A percentile compares a stretch with the other conserved stretches of the same genome.
phyloP scores from a whole-genome alignment of 2,888 invertebrate species.

The Beris morrisii region DNA sequence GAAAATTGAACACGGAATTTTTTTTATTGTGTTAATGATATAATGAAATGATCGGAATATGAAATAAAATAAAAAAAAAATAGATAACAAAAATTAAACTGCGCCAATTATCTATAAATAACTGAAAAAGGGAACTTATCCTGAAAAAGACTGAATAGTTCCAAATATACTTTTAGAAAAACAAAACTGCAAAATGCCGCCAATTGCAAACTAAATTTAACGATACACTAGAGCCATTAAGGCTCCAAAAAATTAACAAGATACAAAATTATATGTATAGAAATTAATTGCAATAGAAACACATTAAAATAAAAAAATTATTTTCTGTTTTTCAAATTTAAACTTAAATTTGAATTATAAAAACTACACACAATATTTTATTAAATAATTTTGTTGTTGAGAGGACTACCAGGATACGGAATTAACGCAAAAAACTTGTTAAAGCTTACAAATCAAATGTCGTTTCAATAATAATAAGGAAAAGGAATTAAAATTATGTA shows the following conservation, averaged over 20 bases:
- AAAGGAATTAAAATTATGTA: conserved; percentile 22
- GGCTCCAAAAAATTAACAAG: conserved; percentile 10
- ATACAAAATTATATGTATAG: neutral
- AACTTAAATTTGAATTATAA: conserved; percentile 9
- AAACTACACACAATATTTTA: conserved; percentile 19
- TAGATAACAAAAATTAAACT: neutral
- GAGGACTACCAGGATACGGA: neutral
- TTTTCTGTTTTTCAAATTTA: neutral
- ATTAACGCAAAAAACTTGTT: conserved; percentile 19
- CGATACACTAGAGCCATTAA: conserved; percentile 30
- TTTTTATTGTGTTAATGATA: neutral
- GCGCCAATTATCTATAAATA: conserved; percentile 21
- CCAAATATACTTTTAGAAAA: conserved; percentile 12
- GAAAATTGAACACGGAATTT: too few relatives aligned
- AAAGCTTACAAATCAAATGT: conserved; percentile 24
- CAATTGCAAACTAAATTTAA: conserved; percentile 39
- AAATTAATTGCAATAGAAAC: neutral
- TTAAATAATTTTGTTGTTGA: neutral
- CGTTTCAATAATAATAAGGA: conserved; percentile 24
- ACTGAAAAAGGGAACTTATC: neutral
- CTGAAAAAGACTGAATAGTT: conserved; percentile 13
- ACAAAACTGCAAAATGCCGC: conserved; percentile 32
- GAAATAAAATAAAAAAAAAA: conserved; percentile 21
- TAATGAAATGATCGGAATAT: conserved; percentile 9
- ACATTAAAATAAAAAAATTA: neutral